Percentiles rank a stretch among this genome's conserved stretches.
These are phyloP conservation scores for Panurus biarmicus DNA, from an alignment of 2,113 vertebrate genomes.

Conservation along the genomic window DNA sequence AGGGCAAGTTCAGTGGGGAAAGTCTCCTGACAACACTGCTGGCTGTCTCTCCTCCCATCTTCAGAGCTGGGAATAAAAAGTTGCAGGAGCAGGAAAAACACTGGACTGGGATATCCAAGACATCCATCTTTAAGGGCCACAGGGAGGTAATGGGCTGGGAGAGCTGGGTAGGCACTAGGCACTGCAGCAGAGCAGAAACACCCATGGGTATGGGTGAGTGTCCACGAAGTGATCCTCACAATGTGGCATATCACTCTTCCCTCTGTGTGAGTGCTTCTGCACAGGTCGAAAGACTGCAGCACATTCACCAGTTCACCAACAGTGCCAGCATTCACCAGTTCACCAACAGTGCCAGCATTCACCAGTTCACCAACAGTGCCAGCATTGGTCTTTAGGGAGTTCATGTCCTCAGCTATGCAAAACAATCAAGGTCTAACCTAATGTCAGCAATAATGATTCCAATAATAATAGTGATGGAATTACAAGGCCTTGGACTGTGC, in stretches of 20 bases:
- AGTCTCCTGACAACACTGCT: neutral
- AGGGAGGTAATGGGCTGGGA: neutral
- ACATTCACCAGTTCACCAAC: neutral
- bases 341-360: no score
- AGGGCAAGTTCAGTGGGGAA: neutral
- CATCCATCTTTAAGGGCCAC: neutral
- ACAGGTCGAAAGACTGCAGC: neutral
- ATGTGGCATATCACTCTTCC: neutral
- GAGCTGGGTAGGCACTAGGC: neutral
- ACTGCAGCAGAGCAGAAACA: neutral
- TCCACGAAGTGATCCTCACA: neutral
- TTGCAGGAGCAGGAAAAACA: neutral
- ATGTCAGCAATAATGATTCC: neutral
- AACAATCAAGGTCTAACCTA: neutral
- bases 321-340: fast-evolving
- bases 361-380: neutral
- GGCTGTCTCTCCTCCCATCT: neutral
- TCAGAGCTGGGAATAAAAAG: neutral
- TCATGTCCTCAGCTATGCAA: neutral
- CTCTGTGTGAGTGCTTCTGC: neutral
- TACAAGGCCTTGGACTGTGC: neutral
- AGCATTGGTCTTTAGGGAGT: neutral
- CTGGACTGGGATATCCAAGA: neutral
- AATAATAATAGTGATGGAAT: neutral
- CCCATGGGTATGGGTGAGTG: fast-evolving